phyloP scores from a whole-genome alignment of 2,888 invertebrate species.

The Cerastoderma edule region DNA sequence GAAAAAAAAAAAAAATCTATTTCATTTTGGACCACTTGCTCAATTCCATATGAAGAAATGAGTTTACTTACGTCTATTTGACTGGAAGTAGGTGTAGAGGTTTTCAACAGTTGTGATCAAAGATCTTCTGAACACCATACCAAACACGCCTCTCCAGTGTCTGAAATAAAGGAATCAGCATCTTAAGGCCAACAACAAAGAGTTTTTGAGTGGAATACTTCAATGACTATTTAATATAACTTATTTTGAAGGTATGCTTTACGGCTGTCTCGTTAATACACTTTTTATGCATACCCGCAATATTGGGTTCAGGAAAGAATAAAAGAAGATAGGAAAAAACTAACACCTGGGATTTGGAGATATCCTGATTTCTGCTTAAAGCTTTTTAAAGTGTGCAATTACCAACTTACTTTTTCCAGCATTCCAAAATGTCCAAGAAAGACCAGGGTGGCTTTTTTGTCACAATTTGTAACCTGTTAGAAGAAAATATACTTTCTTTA shows the following conservation, averaged over 20 bases:
- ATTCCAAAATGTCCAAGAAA: slow-evolving; percentile 64
- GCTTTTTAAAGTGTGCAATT: too few relatives aligned
- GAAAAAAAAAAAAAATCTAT: background rate
- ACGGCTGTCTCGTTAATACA: too few relatives aligned
- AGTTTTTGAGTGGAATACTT: too few relatives aligned
- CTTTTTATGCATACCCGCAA: too few relatives aligned
- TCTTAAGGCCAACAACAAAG: too few relatives aligned
- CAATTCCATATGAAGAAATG: background rate
- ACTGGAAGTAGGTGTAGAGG: slow-evolving; percentile 36
- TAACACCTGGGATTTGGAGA: too few relatives aligned
- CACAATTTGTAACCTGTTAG: slow-evolving; percentile 66
- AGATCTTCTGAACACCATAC: slow-evolving; percentile 56
- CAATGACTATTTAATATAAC: too few relatives aligned
- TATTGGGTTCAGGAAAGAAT: too few relatives aligned
- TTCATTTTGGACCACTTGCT: background rate
- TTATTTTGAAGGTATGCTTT: too few relatives aligned
- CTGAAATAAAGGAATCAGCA: slow-evolving; percentile 56
- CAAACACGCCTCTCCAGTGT: slow-evolving; percentile 76
- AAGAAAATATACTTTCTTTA: slow-evolving; percentile 13
- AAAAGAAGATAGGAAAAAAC: too few relatives aligned
- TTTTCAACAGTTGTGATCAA: slow-evolving; percentile 47
- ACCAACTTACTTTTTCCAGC: slow-evolving; percentile 71
- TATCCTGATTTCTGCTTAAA: too few relatives aligned
- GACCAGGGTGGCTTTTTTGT: slow-evolving; percentile 72
- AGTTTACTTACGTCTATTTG: slow-evolving; percentile 40